Base-by-base conservation (phyloP, 2,797 vertebrate species). In the Gymnopithys bicolor region DNA sequence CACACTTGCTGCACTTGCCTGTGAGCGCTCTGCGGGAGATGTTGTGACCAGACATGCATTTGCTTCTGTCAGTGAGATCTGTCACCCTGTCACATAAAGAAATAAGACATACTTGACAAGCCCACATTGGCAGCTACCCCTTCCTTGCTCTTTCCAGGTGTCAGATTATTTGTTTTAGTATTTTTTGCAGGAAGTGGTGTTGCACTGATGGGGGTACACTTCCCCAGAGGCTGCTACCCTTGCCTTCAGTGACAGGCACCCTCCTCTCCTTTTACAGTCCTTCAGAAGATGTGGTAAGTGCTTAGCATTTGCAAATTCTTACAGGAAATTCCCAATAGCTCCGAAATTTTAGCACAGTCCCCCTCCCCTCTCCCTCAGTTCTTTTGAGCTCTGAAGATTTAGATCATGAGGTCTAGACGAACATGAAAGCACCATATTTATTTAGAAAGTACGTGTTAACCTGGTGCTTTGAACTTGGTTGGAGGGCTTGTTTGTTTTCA, bases 401-500 rank as follows among this genome's bases (percentile, higher is more conserved):
- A 84, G 74, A 88, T 86, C 28, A 3, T 64, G 80, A 94, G 80
- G 83, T 86, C 91, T 84, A 96, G 95, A 84, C 62, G 5, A 90
- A 90, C 69, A 59, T 90, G 85, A 90, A 94, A 96, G 83, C 62
- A 69, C 84, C 83, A 21, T 90, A 93, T 95, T 96, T 94, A 95
- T 91, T 93, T 93, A 86, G 90, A 88, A 94, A 94, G 91, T 56
- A 87, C 12, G 30, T 21, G 5, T 86, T 96, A 96, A 96, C 95
- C 88, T 91, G 94, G 55, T 93, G 66, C 93, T 94, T 96, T 96
- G 93, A 96, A 95, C 93, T 94, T 93, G 77, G 80, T 95, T 96
- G 90, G 94, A 95, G 94, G 96, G 95, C 91, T 95, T 95, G 93
- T 95, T 96, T 96, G 95, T 95, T 96, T 96, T 95, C 95, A 76